Percentiles rank a stretch among this genome's conserved stretches.
phyloP scores from a whole-genome alignment of 1,140 invertebrate genomes.

The Arctopsyche grandis region DNA sequence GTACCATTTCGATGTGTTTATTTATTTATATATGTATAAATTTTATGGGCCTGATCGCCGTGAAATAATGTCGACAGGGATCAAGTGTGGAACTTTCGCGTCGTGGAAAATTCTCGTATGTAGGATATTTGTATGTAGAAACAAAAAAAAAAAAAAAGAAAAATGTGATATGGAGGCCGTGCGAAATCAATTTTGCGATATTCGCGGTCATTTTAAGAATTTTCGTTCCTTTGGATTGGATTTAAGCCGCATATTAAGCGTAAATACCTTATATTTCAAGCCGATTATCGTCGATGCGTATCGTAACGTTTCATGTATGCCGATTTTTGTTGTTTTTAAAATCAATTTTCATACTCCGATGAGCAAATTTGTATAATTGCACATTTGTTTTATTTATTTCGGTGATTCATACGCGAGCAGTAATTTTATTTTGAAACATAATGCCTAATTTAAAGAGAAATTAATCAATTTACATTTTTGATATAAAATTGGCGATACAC shows the following conservation, averaged over 20 bases:
- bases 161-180: conserved; percentile 6
- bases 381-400: too few species aligned
- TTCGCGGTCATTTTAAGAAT: not conserved
- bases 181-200: conserved; percentile 1
- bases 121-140: not conserved
- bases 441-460: too few species aligned
- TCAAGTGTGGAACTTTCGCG: not conserved
- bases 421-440: too few species aligned
- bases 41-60: not conserved
- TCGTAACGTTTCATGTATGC: not conserved
- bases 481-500: too few species aligned
- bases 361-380: too few species aligned
- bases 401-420: too few species aligned
- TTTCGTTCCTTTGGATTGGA: not conserved
- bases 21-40: not conserved
- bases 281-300: not conserved
- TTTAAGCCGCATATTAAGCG: not conserved
- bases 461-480: too few species aligned
- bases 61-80: not conserved
- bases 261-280: not conserved
- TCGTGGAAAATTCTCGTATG: not conserved
- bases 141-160: not conserved
- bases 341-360: too few species aligned
- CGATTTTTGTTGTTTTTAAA: too few species aligned
- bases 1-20: too few species aligned